Base-by-base conservation (phyloP, 2,888 invertebrate species). In the Penaeus monodon region DNA sequence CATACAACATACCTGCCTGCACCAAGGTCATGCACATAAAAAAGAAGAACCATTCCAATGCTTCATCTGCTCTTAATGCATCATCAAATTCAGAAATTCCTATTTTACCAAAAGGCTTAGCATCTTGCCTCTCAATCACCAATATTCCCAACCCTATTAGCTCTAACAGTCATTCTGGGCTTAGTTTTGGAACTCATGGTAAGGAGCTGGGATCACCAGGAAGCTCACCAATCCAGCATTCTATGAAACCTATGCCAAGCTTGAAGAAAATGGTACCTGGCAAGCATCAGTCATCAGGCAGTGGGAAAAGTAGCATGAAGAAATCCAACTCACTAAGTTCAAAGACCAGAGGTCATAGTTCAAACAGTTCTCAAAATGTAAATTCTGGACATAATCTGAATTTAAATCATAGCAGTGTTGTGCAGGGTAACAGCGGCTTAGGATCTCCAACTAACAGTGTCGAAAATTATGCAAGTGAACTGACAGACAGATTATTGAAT, bases 161-260 rank as follows among this genome's bases (percentile, higher is more conserved):
- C 64, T 29, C 65, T 49, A 24, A 77, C 29, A 81, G 65, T 38
- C 74, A 82, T 27, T 57, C 86, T 33, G 80, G 77, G 38, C 66
- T 79, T 33, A 84, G 82, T 33, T 73, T 76, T 44, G 83, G 83
- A 44, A 76, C 80, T 44, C 84, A 82, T 24, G n/a, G 65, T 22
- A 73, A 68, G 33, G 83, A 84, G 44, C 80, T 82, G 22, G 68
- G 57, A 29, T 84, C 86, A 49, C 78, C 73, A 24, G n/a, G 68
- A 33, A 81, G 57, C 57, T 84, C 86, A 29, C 79, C 82, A 29
- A 27, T 77, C 80, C 77, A 76, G 20, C 68, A 77, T 68, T 77
- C 86, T 29, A 84, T 89, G 33, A 88, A 85, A 68, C 88, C 89
- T 57, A 88, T 89, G 88, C 89, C 89, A 17, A 85, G 86, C 65